Evolutionary conservation across 2,113 vertebrate genomes (phyloP).

Genomic region (Psammodynastes pulverulentus): DNA sequence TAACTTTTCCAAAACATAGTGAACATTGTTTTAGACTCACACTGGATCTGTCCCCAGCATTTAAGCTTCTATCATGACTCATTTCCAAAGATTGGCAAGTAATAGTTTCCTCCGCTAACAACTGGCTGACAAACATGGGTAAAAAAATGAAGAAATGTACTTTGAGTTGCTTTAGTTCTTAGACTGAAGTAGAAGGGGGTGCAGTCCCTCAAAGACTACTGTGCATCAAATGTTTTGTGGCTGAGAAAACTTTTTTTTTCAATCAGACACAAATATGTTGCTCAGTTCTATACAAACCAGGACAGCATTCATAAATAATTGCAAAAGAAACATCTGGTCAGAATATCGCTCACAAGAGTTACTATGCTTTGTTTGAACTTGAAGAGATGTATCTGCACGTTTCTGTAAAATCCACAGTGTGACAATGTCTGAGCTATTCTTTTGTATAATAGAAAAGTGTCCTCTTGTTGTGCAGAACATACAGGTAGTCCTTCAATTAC

Average conservation of each 20-base stretch:
- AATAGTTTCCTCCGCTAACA: slow-evolving; percentile 64
- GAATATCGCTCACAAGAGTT: slow-evolving; percentile 50
- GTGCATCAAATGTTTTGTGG: slow-evolving; percentile 24
- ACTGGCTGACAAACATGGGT: slow-evolving; percentile 30
- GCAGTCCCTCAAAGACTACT: slow-evolving; percentile 28
- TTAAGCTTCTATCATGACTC: slow-evolving; percentile 64
- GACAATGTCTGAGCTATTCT: slow-evolving; percentile 7
- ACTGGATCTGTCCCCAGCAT: slow-evolving; percentile 52
- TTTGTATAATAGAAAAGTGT: not conserved
- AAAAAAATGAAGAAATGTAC: slow-evolving; percentile 19
- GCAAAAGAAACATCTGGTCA: slow-evolving; percentile 52
- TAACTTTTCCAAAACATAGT: slow-evolving; percentile 67
- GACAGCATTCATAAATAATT: slow-evolving; percentile 27
- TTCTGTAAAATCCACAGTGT: slow-evolving; percentile 20
- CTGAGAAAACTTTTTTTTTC: not conserved
- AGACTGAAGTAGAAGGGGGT: slow-evolving; percentile 3
- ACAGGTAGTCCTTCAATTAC: not conserved
- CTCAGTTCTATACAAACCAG: slow-evolving; percentile 38
- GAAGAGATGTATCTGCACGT: slow-evolving; percentile 27
- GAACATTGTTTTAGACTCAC: slow-evolving; percentile 64
- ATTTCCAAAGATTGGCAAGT: slow-evolving; percentile 56
- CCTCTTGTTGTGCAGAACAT: fast-evolving
- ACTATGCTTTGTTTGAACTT: fast-evolving
- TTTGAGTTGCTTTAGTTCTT: slow-evolving; percentile 20
- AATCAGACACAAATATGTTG: not conserved